A percentile compares a stretch with the other conserved stretches of the same genome.
These are phyloP conservation scores for Rhimphoctona megacephalus DNA, from an alignment of 2,888 invertebrate genomes.

Conservation along the genomic window DNA sequence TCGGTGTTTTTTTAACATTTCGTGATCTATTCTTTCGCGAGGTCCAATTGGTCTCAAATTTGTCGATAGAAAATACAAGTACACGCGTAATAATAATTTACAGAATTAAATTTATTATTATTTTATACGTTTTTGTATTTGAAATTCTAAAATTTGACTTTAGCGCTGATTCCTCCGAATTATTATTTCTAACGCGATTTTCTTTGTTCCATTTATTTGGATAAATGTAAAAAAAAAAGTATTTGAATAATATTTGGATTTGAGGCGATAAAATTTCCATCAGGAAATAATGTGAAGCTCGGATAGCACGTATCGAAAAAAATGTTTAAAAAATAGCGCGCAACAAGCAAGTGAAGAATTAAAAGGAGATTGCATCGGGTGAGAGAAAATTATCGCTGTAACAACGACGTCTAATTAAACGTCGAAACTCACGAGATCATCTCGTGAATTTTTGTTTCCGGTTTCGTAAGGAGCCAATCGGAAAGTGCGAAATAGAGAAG, in stretches of 20 bases:
- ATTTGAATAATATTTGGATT: background rate
- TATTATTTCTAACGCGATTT: background rate
- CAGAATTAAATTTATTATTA: background rate
- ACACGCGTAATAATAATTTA: background rate
- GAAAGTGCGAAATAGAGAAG: background rate
- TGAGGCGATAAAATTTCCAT: background rate
- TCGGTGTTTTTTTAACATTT: background rate
- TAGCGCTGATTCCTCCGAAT: background rate
- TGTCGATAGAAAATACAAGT: background rate
- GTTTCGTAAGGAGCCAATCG: background rate
- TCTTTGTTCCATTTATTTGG: too few species aligned
- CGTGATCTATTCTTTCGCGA: background rate
- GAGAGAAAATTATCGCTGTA: background rate
- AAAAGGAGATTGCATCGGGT: background rate
- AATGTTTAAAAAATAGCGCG: background rate
- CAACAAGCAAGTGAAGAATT: background rate
- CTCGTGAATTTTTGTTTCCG: constrained; percentile 29
- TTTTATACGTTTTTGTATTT: background rate
- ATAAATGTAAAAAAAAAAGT: too few species aligned
- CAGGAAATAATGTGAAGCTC: background rate
- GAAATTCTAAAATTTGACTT: background rate
- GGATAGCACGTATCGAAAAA: background rate
- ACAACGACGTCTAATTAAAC: background rate
- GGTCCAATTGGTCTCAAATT: background rate
- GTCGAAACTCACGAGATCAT: constrained; percentile 1